Evolutionary conservation across 1,140 invertebrate species (phyloP).

Genomic region (Macrocentrus cingulum): DNA sequence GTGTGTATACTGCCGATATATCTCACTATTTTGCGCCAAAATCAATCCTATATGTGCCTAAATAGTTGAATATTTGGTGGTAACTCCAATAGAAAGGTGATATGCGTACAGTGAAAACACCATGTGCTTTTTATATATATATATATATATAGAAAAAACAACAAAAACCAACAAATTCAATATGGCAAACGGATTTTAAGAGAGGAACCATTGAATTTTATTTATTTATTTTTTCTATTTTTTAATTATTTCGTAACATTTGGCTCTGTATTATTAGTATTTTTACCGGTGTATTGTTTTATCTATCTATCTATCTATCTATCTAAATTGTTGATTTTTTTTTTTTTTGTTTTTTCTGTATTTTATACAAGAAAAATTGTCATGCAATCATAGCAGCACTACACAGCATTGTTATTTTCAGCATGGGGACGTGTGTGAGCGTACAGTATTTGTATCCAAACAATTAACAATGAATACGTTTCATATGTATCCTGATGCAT

Average conservation of each 20-base stretch:
- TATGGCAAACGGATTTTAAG: neutral
- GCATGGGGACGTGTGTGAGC: neutral
- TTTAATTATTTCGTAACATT: neutral
- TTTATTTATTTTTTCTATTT: too few relatives aligned
- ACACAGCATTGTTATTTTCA: constrained; percentile 1
- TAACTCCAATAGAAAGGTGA: neutral
- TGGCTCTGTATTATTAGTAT: neutral
- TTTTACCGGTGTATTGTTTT: neutral
- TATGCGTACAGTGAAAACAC: constrained; percentile 1
- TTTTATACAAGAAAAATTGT: neutral
- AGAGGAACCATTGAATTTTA: neutral
- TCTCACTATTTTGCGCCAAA: constrained; percentile 8
- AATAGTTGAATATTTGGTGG: constrained; percentile 10
- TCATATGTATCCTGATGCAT: neutral
- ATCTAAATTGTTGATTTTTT: neutral
- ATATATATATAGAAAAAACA: neutral
- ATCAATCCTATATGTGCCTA: neutral
- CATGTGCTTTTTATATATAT: constrained; percentile 10
- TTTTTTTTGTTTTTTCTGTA: neutral
- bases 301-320: too few relatives aligned
- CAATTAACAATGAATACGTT: neutral
- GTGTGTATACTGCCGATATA: constrained; percentile 48
- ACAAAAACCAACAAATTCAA: neutral
- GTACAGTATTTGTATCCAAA: neutral
- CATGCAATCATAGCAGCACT: neutral